Conservation (phyloP, 2,113 vertebrate genomes). For the Nerophis ophidion region DNA sequence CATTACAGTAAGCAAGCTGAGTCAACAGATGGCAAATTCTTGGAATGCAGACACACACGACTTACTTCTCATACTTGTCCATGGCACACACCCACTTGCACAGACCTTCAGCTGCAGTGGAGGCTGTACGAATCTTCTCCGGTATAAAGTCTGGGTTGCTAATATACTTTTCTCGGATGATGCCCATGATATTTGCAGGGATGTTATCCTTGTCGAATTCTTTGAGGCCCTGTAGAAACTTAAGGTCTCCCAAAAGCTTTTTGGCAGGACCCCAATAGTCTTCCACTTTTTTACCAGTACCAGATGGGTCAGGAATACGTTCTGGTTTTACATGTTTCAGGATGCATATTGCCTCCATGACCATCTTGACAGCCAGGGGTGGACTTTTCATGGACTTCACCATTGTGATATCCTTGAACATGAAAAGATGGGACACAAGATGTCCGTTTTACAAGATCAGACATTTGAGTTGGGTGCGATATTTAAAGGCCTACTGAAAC, state of each 20-base stretch:
- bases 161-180: constrained; percentile 84
- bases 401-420: constrained; percentile 82
- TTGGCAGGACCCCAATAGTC: constrained; percentile 92
- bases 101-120: constrained; percentile 84
- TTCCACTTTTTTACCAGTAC: constrained; percentile 82
- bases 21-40: constrained; percentile 5
- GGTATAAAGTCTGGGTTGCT: constrained; percentile 88
- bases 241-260: constrained; percentile 84
- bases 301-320: constrained; percentile 80
- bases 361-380: constrained; percentile 82
- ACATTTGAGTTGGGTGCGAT: neutral
- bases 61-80: constrained; percentile 84
- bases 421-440: neutral
- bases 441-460: neutral
- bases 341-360: constrained; percentile 92
- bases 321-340: constrained; percentile 88
- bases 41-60: neutral
- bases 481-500: too few relatives aligned
- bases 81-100: constrained; percentile 89
- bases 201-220: constrained; percentile 91
- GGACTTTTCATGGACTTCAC: constrained; percentile 94
- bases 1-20: neutral
- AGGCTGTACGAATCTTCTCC: constrained; percentile 86
- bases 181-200: constrained; percentile 70
- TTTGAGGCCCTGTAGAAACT: constrained; percentile 85